phyloP scores from a whole-genome alignment of 2,113 vertebrate species.

The Phodopus roborovskii region DNA sequence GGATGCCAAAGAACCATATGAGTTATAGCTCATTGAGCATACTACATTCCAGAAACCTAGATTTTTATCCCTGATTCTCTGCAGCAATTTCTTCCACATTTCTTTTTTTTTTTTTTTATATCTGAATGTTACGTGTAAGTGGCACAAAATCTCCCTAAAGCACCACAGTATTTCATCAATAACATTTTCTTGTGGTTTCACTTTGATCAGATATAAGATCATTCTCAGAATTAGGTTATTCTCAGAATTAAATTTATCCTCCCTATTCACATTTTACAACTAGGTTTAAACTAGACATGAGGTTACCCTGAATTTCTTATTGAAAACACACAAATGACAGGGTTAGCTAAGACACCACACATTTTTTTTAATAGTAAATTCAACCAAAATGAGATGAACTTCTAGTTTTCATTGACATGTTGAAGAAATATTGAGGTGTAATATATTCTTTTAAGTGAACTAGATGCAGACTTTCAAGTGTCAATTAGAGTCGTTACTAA shows the following conservation, averaged over 20 bases:
- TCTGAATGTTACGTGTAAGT: neutral
- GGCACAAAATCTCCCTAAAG: neutral
- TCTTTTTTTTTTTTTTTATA: fast-evolving
- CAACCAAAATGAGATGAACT: neutral
- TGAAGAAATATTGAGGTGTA: neutral
- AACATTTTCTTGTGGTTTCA: neutral
- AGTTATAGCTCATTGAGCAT: neutral
- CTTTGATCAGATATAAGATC: neutral
- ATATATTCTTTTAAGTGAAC: neutral
- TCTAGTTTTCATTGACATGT: neutral
- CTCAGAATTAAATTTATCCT: neutral
- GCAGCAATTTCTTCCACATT: fast-evolving
- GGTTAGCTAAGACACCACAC: neutral
- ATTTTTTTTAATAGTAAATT: neutral
- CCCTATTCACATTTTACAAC: neutral
- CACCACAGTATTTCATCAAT: neutral
- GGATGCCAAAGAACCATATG: neutral
- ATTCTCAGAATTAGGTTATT: neutral
- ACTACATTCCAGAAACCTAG: neutral
- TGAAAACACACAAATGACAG: neutral
- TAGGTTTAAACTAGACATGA: neutral
- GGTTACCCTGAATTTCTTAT: neutral
- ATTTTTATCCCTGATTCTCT: neutral
- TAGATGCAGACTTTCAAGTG: neutral
- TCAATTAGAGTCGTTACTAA: neutral